A percentile compares a stretch with the other conserved stretches of the same genome.
phyloP scores from a whole-genome alignment of 2,888 invertebrate genomes.

The Drosophila tanythrix region DNA sequence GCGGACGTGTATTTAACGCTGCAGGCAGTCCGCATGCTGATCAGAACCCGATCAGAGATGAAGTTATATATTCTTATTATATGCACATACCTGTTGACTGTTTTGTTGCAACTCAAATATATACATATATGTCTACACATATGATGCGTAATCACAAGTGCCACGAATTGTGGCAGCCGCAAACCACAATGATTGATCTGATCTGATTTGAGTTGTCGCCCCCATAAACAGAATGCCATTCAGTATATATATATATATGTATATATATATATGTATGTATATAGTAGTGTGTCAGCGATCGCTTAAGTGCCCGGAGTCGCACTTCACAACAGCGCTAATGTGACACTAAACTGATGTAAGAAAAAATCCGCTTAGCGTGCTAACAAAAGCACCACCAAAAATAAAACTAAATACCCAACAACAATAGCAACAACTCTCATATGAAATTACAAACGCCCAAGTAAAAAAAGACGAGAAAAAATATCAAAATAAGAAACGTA shows the following conservation, averaged over 20 bases:
- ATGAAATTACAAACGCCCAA: slow-evolving; percentile 77
- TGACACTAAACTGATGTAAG: slow-evolving; percentile 80
- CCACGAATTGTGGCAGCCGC: slow-evolving; percentile 20
- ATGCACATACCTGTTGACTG: slow-evolving; percentile 52
- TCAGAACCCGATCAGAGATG: slow-evolving; percentile 19
- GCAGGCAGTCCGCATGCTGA: slow-evolving; percentile 38
- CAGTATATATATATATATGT: not conserved
- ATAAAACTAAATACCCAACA: slow-evolving; percentile 58
- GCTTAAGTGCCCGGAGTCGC: slow-evolving; percentile 37
- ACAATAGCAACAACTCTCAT: slow-evolving; percentile 37
- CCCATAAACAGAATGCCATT: slow-evolving; percentile 30
- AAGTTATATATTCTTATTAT: slow-evolving; percentile 27
- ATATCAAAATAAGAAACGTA: not conserved
- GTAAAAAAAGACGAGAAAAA: not conserved
- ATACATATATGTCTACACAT: not conserved
- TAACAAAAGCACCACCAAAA: slow-evolving; percentile 68
- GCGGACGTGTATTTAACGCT: slow-evolving; percentile 27
- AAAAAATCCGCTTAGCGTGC: slow-evolving; percentile 74
- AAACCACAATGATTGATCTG: slow-evolving; percentile 13
- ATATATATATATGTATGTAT: not conserved
- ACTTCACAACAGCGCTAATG: slow-evolving; percentile 71
- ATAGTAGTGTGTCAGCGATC: slow-evolving; percentile 12
- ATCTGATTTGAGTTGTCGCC: slow-evolving; percentile 42
- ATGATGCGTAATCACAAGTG: slow-evolving; percentile 33
- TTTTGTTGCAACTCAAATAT: not conserved